These are phyloP conservation scores for Parascotia fuliginaria DNA, from an alignment of 2,888 invertebrate species.

Conservation along the genomic window DNA sequence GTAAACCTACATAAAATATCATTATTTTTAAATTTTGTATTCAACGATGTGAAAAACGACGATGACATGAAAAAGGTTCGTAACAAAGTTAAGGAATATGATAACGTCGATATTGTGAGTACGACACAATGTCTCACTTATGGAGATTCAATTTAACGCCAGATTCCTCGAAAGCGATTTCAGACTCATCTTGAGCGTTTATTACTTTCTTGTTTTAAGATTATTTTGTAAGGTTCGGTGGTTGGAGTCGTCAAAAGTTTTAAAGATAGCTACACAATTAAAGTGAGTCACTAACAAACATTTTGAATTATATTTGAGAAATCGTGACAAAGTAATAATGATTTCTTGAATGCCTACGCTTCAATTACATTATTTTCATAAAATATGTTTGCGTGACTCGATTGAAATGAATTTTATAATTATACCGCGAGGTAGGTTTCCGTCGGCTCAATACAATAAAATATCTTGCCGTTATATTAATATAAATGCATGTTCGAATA, in stretches of 20 bases:
- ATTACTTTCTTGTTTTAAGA: conserved; percentile 1
- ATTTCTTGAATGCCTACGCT: no score
- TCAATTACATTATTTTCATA: no score
- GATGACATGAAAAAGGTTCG: conserved; percentile 6
- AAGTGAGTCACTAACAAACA: background rate
- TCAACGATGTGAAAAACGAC: conserved; percentile 2
- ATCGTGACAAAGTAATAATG: background rate
- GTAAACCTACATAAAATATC: background rate
- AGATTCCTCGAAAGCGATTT: conserved; percentile 5
- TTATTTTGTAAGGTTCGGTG: conserved; percentile 1
- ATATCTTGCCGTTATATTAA: no score
- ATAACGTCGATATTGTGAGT: conserved; percentile 9
- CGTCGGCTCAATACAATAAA: no score
- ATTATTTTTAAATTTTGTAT: conserved; percentile 1
- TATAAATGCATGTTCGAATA: no score
- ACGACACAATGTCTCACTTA: conserved; percentile 9
- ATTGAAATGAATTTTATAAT: no score
- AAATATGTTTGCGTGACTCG: no score
- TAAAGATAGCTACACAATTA: background rate
- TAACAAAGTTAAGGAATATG: conserved; percentile 9
- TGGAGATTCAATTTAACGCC: conserved; percentile 13
- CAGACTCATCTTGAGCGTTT: conserved; percentile 1
- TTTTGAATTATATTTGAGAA: background rate
- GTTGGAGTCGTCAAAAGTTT: background rate
- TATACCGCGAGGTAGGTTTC: no score